Percentiles rank a stretch among this genome's conserved stretches.
phyloP scores from a whole-genome alignment of 2,888 invertebrate genomes.

The Phragmatobia fuliginosa region DNA sequence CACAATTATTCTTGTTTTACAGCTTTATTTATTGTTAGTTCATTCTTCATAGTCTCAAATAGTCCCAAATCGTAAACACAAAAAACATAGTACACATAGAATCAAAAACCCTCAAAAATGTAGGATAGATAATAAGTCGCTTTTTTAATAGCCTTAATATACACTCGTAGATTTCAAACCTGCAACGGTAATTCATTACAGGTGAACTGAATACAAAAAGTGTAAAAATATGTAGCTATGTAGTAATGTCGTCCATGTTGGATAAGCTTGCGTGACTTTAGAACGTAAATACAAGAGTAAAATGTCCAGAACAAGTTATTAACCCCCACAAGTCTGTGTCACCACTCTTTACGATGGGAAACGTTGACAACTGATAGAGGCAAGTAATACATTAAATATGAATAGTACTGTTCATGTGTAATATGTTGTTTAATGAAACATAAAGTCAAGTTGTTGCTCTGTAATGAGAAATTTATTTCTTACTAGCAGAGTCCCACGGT shows the following conservation, averaged over 20 bases:
- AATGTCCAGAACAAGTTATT: slow-evolving; percentile 18
- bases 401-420: background rate
- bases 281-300: slow-evolving; percentile 17
- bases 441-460: no score
- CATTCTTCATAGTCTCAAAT: no score
- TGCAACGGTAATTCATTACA: background rate
- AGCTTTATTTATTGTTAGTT: no score
- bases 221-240: slow-evolving; percentile 4
- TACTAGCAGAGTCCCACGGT: no score
- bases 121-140: no score
- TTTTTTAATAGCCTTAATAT: no score
- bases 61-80: no score
- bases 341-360: slow-evolving; percentile 43
- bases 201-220: background rate
- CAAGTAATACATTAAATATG: slow-evolving; percentile 5
- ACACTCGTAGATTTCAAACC: background rate
- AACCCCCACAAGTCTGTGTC: slow-evolving; percentile 11
- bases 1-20: no score
- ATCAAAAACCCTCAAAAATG: no score
- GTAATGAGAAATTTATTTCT: no score
- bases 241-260: slow-evolving; percentile 12
- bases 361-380: slow-evolving; percentile 25
- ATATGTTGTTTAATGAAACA: no score
- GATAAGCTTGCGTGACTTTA: slow-evolving; percentile 36
- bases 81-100: no score